Evolutionary conservation across 2,797 vertebrate genomes (phyloP), one percentile per base, ranked within the genome.

Genomic region (Onychomys leucogaster): DNA sequence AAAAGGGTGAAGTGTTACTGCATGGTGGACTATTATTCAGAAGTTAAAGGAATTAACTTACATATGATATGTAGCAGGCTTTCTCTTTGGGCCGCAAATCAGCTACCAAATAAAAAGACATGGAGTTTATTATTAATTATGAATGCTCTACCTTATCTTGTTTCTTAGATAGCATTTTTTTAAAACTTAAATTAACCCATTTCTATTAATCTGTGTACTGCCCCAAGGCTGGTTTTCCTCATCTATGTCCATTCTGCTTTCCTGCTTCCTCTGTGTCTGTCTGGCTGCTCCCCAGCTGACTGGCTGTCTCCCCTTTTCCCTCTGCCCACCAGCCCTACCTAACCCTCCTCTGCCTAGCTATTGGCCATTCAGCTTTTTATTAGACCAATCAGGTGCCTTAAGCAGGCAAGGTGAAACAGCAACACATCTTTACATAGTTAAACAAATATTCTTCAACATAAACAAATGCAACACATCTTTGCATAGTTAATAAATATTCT

Each of bases 21-120:
- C 3, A 43, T 1, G 5, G n/a, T 21, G 21, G n/a, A 93, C 27
- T 87, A 63, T 59, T 89, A 57, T 19, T 92, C 61, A 57, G 6
- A 63, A 89, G 63, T 89, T 83, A 89, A 82, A 77, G 91, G 46
- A 86, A 89, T 67, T n/a, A 67, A 25, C 32, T 25, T 25, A 67
- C 13, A 49, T n/a, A 29, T n/a, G 32, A 46, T 41, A 21, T 73
- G 37, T 41, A 73, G 9, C 71, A 73, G 37, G 21, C 37, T 41
- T 73, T 73, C 71, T 73, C 71, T 41, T 73, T 73, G 71, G 37
- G 21, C 37, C 10, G 2, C 71, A 21, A 73, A 25, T 21, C 21
- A 41, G 21, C 23, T 73, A 23, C 71, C 71, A 73, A 73, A 25
- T 41, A 73, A 73, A 73, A 41, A 73, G 37, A 73, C 71, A 73